Base-by-base conservation (phyloP, 2,113 vertebrate genomes). In the Crotalus viridis region DNA sequence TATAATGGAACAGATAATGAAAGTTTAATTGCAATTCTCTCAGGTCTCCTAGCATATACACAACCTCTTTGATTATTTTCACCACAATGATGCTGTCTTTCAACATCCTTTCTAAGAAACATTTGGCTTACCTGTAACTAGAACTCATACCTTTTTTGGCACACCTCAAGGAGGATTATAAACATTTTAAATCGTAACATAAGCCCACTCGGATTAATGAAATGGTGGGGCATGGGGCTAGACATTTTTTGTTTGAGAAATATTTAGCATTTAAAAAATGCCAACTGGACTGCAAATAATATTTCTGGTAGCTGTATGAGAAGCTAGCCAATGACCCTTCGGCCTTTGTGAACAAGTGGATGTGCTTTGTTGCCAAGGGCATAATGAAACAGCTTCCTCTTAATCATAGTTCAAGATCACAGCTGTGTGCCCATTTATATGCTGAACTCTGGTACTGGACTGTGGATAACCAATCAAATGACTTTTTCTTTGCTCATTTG, bases 21-120 rank as follows among this genome's bases (percentile, higher is more conserved):
- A 97, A 96, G 81, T 95, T 96, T 97, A 96, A 97, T 97, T 96
- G 94, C 96, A 89, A 51, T 96, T 95, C 94, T 96, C 57, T 54
- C 94, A 93, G 94, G 94, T 89, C 95, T 92, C 94, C 94, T 93
- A 95, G 93, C 85, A 5, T 94, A 94, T 94, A 93, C 90, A 95
- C 95, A 96, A 96, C 93, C 94, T 91, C 95, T 97, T 96, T 95
- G 92, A 96, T 95, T 94, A 91, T 96, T 97, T 97, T 94, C 91
- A 92, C 96, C 94, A 94, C 91, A 91, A 93, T 90, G 87, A 93
- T 92, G 93, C 95, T 96, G 90, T 96, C 96, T 93, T 95, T 95
- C 91, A 96, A 95, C 86, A 91, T 96, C 48, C 85, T 96, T 97
- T 97, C 94, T 92, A 95, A 94, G 85, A 91, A 91, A 61, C 3